Conservation (phyloP, 2,113 vertebrate genomes). For the Carassius gibelio region DNA sequence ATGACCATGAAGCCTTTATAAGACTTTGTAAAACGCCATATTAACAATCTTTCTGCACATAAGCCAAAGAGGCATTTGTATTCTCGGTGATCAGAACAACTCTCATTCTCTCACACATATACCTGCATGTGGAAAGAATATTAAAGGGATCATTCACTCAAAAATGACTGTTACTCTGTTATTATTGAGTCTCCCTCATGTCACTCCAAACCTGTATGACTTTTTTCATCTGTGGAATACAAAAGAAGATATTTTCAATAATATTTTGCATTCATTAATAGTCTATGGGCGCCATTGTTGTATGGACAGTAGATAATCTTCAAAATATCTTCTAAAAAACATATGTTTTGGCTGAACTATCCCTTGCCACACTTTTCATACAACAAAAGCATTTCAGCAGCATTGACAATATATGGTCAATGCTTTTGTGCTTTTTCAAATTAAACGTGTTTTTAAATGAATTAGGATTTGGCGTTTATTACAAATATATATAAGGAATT, state of each 20-base stretch:
- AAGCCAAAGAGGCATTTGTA: slow-evolving; percentile 1
- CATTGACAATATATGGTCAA: background rate
- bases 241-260: background rate
- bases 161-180: background rate
- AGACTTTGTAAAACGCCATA: background rate
- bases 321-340: background rate
- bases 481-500: too few species aligned
- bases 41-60: slow-evolving; percentile 37
- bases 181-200: background rate
- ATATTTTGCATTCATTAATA: background rate
- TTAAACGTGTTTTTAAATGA: too few species aligned
- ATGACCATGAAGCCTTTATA: slow-evolving; percentile 25
- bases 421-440: background rate
- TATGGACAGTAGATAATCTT: background rate
- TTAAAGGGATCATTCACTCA: background rate
- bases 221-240: background rate
- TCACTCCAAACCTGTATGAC: background rate
- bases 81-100: background rate
- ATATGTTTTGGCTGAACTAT: background rate
- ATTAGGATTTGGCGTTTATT: too few species aligned
- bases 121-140: background rate
- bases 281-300: background rate
- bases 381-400: background rate
- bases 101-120: background rate
- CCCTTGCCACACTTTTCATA: background rate